phyloP scores from a whole-genome alignment of 2,888 invertebrate species.

The Spilarctia lutea region DNA sequence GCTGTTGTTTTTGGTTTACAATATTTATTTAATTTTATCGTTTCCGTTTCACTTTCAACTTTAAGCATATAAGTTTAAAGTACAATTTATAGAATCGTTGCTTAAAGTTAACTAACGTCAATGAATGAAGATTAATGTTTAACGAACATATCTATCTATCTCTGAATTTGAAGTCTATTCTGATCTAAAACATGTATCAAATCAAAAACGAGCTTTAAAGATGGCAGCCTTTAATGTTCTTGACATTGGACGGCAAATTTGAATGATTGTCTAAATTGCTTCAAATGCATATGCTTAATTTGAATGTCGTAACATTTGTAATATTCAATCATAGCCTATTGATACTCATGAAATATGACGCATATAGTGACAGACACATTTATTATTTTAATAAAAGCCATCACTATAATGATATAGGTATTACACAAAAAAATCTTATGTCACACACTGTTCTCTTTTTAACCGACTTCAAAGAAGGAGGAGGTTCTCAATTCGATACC shows the following conservation, averaged over 20 bases:
- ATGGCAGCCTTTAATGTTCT: not conserved
- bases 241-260: slow-evolving; percentile 8
- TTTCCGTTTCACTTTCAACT: too few species aligned
- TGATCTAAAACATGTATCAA: not conserved
- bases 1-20: too few species aligned
- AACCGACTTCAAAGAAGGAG: too few species aligned
- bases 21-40: too few species aligned
- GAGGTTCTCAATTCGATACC: too few species aligned
- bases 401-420: not conserved
- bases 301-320: not conserved
- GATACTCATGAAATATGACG: not conserved
- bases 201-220: not conserved
- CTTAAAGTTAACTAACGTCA: too few species aligned
- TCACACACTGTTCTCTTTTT: too few species aligned
- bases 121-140: too few species aligned
- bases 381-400: not conserved
- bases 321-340: slow-evolving; percentile 4
- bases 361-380: not conserved
- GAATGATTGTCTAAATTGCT: slow-evolving; percentile 5
- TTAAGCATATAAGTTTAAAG: too few species aligned
- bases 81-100: too few species aligned
- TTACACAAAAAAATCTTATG: too few species aligned
- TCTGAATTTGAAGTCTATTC: not conserved
- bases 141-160: not conserved
- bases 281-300: not conserved